Conservation (phyloP, 2,888 invertebrate genomes). For the Zygothrica quintamaculata region DNA sequence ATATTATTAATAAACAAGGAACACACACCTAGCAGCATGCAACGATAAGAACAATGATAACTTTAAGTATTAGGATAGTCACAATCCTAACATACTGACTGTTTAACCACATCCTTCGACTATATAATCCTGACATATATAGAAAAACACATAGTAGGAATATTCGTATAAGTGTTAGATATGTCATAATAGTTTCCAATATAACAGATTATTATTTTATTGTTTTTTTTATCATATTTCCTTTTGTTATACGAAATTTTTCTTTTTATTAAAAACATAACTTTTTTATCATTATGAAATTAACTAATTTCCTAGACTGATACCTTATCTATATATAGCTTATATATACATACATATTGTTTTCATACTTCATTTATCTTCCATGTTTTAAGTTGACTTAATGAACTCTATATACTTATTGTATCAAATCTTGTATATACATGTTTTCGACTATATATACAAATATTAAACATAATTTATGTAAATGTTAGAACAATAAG, state of each 20-base stretch:
- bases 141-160: too few relatives aligned
- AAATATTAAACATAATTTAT: slow-evolving; percentile 41
- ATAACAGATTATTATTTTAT: too few relatives aligned
- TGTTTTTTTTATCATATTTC: too few relatives aligned
- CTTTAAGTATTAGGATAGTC: slow-evolving; percentile 18
- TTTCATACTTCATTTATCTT: slow-evolving; percentile 21
- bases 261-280: background rate
- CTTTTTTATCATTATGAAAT: background rate
- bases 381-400: slow-evolving; percentile 15
- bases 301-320: slow-evolving; percentile 17
- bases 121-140: background rate
- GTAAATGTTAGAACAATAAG: slow-evolving; percentile 55
- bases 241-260: background rate
- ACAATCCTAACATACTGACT: background rate
- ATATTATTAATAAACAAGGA: slow-evolving; percentile 67
- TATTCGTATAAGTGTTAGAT: too few relatives aligned
- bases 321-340: background rate
- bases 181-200: too few relatives aligned
- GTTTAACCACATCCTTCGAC: too few relatives aligned
- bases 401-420: slow-evolving; percentile 6
- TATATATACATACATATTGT: background rate
- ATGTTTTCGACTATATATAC: slow-evolving; percentile 21
- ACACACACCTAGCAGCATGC: slow-evolving; percentile 72
- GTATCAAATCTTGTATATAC: slow-evolving; percentile 53
- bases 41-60: slow-evolving; percentile 16